phyloP scores from a whole-genome alignment of 2,888 invertebrate species.

The Eristalis arbustorum region DNA sequence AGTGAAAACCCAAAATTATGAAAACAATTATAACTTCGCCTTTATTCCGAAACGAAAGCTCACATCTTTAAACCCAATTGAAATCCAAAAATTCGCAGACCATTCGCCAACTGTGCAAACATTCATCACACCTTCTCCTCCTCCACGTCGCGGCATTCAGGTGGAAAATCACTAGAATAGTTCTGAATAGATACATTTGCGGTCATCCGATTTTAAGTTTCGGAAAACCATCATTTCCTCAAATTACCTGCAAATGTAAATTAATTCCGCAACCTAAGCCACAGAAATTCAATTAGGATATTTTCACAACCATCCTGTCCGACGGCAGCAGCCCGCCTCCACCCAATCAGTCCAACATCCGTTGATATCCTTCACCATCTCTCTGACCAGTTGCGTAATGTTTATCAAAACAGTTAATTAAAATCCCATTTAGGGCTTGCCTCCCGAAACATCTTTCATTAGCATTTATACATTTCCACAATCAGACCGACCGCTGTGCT shows the following conservation, averaged over 20 bases:
- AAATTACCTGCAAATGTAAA: constrained; percentile 32
- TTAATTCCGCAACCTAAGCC: constrained; percentile 17
- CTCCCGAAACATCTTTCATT: constrained; percentile 39
- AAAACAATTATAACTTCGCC: too few species aligned
- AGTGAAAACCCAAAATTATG: too few species aligned
- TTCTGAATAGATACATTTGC: not conserved
- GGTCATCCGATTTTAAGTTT: constrained; percentile 16
- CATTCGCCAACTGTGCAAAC: not conserved
- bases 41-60: too few species aligned
- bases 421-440: constrained; percentile 50
- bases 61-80: too few species aligned
- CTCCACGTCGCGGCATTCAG: not conserved
- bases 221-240: constrained; percentile 31
- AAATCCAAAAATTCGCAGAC: not conserved
- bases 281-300: constrained; percentile 62
- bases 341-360: not conserved
- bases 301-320: constrained; percentile 2
- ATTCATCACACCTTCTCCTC: not conserved
- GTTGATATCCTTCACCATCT: constrained; percentile 34
- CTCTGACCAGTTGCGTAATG: constrained; percentile 28
- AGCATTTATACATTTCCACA: constrained; percentile 31
- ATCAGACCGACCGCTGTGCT: not conserved
- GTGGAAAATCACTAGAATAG: not conserved
- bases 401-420: constrained; percentile 67
- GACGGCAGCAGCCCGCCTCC: not conserved